Percentiles rank a stretch among this genome's conserved stretches.
Conservation (phyloP, 2,113 vertebrate genomes). For the Callipepla squamata region DNA sequence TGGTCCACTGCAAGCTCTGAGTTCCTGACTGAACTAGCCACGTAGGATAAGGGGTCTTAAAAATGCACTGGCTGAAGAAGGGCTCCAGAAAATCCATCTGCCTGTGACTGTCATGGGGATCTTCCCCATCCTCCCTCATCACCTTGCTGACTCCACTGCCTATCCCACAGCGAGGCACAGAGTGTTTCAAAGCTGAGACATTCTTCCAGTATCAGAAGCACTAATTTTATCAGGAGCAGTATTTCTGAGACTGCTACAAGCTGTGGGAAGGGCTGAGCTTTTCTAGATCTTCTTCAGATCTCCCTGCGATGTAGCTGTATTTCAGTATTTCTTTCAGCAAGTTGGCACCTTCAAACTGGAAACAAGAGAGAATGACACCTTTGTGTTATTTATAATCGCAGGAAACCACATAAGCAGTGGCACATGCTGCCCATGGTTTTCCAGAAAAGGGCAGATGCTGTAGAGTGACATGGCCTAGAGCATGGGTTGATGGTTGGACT, state of each 20-base stretch:
- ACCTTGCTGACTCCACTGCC: not conserved
- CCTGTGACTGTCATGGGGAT: no score
- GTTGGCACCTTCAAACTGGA: not conserved
- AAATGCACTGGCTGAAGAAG: not conserved
- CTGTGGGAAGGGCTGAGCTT: not conserved
- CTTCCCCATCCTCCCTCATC: not conserved
- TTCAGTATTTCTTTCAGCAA: not conserved
- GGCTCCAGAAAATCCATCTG: not conserved
- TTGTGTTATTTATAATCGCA: no score
- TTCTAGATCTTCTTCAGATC: not conserved
- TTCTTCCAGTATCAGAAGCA: not conserved
- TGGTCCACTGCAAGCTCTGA: not conserved
- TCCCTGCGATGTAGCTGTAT: not conserved
- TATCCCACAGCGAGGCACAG: not conserved
- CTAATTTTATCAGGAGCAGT: no score
- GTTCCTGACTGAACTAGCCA: not conserved
- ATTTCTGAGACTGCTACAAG: not conserved
- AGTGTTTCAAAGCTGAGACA: not conserved
- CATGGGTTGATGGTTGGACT: no score
- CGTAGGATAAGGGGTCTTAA: no score
- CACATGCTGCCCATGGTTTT: no score
- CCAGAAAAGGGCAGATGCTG: no score
- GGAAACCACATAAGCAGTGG: not conserved
- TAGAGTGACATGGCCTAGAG: no score
- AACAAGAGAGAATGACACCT: not conserved